A percentile compares a stretch with the other conserved stretches of the same genome.
Conservation (phyloP, 2,888 invertebrate genomes). For the Hyppa rectilinea region DNA sequence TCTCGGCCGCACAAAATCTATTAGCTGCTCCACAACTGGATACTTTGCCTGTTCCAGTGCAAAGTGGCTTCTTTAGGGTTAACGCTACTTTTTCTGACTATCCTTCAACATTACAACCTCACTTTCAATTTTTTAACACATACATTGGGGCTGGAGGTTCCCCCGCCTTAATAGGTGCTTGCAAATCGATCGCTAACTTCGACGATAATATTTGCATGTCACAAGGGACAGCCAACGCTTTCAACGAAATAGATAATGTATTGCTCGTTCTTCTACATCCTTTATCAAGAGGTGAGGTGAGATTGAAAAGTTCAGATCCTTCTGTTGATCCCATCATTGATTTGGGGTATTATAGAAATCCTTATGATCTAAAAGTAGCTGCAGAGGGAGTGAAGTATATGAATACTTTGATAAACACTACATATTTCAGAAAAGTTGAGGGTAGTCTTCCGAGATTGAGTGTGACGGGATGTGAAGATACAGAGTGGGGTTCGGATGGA, state of each 20-base stretch:
- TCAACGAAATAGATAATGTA: slow-evolving; percentile 75
- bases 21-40: slow-evolving; percentile 68
- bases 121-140: slow-evolving; percentile 81
- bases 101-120: slow-evolving; percentile 69
- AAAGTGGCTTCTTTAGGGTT: slow-evolving; percentile 76
- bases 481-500: slow-evolving; percentile 87
- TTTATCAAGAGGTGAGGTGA: slow-evolving; percentile 80
- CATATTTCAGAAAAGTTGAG: slow-evolving; percentile 74
- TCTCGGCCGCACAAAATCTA: slow-evolving; percentile 77
- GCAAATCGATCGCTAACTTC: slow-evolving; percentile 70
- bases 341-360: slow-evolving; percentile 77
- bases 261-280: slow-evolving; percentile 78
- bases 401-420: slow-evolving; percentile 74
- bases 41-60: slow-evolving; percentile 76
- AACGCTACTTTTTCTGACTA: slow-evolving; percentile 59
- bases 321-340: slow-evolving; percentile 80
- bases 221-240: slow-evolving; percentile 72
- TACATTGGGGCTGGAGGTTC: slow-evolving; percentile 79
- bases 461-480: slow-evolving; percentile 89
- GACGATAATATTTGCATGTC: slow-evolving; percentile 73
- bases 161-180: slow-evolving; percentile 70
- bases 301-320: slow-evolving; percentile 77
- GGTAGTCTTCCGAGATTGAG: slow-evolving; percentile 73
- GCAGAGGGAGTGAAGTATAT: slow-evolving; percentile 78
- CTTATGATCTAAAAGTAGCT: slow-evolving; percentile 73